Evolutionary conservation across 2,113 vertebrate genomes (phyloP), one percentile per base, ranked within the genome.

Genomic region (Sisor rabdophorus): DNA sequence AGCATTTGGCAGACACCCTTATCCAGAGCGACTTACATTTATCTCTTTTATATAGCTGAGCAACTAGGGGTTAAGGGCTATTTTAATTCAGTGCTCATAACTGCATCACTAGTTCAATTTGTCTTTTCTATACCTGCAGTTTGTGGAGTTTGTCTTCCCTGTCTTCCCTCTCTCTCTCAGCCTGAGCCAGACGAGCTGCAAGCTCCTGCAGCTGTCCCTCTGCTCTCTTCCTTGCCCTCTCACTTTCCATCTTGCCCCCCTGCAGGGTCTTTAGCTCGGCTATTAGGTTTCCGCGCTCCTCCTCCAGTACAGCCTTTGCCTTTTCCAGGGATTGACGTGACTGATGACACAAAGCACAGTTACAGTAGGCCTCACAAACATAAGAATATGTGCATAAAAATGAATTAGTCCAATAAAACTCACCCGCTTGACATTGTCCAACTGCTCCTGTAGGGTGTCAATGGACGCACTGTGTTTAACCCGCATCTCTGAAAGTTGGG

Each of bases 371-470:
- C 28, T 11, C 12, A 13, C 13, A 47, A 15, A 47, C 20, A 13
- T 47, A 54, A 20, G 17, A 20, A 16, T 20, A 48, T 50, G 24
- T 32, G 26, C 50, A 67, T 11, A 24, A 60, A 67, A 20, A 19
- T 11, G 6, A 40, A 26, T 30, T 11, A 40, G 16, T 7, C 20
- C 8, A 60, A 73, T 40, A 70, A 40, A 6, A 28, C 91, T 17
- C 82, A 95, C 95, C 83, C 94, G 90, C 53, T 94, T 93, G 79
- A 91, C 90, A 75, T 95, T 94, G 81, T 97, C 95, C 78, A 97
- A 87, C 87, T 97, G 94, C 52, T 96, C 95, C 0, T 93, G 90
- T 28, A 96, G 87, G 73, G 84, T 90, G 77, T 94, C 94, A 55
- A 95, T 87, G 1, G 92, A 89, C 22, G 88, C 79, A 4, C 91